Evolutionary conservation across 2,797 vertebrate genomes (phyloP), one percentile per base, ranked within the genome.

Genomic region (Crenichthys baileyi): DNA sequence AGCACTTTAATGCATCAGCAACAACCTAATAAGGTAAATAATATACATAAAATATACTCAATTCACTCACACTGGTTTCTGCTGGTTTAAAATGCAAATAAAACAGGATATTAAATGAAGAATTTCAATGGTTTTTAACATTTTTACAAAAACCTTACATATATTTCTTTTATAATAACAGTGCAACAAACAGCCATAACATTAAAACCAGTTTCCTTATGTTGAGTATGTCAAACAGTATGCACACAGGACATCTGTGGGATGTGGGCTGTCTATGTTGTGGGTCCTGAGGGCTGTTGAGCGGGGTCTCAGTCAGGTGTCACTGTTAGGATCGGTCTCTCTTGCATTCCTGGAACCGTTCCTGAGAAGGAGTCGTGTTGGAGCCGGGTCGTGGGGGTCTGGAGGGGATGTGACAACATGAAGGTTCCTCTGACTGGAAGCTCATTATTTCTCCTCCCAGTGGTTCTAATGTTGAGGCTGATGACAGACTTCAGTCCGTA

Each of bases 1-100:
- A 29, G 29, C 77, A 82, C 78, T 78, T 78, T 78, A 78, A 72
- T 78, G 65, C 56, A 78, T 71, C n/a, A 78, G 53, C 63, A 48
- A 72, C 68, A 78, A 60, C 48, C 61, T 76, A 56, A 72, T 58
- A 78, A 61, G 36, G 36, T 77, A 58, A 61, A 39, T 72, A 71
- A 72, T 46, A 72, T 72, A 48, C 31, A 77, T 68, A 77, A 55
- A 51, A 77, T 29, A 55, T 39, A 56, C 8, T 68, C 31, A 18
- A 68, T 29, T 55, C 63, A 76, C 29, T 58, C 51, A 77, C 51
- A 56, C 75, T 71, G 36, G 41, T 70, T 55, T 24, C 50, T 55
- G 31, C 36, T 39, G 63, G 41, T 55, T 68, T 39, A 68, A 76
- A 55, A 76, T n/a, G 73, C 20, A 73, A 53, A 9, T 73, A 29